Evolutionary conservation across 2,113 vertebrate species (phyloP).

Genomic region (Daphoenositta chrysoptera): DNA sequence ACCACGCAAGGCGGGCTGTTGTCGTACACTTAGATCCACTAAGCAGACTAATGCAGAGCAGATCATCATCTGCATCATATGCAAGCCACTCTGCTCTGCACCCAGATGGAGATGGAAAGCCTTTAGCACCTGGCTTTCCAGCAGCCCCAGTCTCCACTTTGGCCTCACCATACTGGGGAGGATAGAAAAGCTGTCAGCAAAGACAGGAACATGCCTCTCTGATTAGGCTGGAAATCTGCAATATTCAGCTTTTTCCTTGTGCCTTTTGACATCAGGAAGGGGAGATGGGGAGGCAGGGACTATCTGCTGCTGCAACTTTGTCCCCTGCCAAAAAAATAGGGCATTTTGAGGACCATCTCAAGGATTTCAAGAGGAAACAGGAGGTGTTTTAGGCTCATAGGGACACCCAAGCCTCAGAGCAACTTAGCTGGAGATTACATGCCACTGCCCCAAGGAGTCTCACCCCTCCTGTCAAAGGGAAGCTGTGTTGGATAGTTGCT

Average conservation of each 20-base stretch:
- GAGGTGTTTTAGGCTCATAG: neutral
- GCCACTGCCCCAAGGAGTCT: neutral
- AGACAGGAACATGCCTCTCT: neutral
- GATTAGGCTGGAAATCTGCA: neutral
- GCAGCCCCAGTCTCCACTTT: neutral
- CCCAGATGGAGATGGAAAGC: neutral
- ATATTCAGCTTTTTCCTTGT: neutral
- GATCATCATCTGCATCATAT: neutral
- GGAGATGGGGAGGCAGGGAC: neutral
- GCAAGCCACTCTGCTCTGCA: neutral
- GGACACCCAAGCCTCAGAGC: neutral
- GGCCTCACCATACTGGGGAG: neutral
- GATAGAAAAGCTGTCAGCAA: neutral
- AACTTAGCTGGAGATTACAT: neutral
- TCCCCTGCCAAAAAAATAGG: neutral
- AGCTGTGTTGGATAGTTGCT: neutral
- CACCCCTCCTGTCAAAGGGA: neutral
- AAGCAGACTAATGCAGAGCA: constrained; percentile 1
- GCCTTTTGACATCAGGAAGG: neutral
- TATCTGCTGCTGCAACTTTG: neutral
- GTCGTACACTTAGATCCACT: neutral
- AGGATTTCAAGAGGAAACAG: neutral
- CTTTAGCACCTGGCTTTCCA: neutral
- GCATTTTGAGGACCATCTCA: neutral
- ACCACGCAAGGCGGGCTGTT: neutral